Percentiles rank a stretch among this genome's conserved stretches.
Conservation (phyloP, 2,113 vertebrate genomes). For the Limnothrissa miodon region DNA sequence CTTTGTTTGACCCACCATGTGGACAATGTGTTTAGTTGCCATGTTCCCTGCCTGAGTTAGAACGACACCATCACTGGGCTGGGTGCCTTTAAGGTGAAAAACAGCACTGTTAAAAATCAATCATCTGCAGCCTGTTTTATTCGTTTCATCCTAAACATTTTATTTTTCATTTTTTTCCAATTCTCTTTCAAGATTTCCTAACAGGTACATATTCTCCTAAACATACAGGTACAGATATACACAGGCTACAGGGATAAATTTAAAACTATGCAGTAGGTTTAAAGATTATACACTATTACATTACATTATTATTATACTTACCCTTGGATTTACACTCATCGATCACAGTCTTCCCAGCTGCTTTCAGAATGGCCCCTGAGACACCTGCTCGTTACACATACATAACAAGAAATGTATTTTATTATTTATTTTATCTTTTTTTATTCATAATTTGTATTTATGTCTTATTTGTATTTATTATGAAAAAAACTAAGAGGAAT, state of each 20-base stretch:
- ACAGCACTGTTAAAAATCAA: not conserved
- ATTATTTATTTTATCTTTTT: too few species aligned
- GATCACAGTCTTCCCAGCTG: constrained; percentile 51
- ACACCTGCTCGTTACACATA: constrained; percentile 45
- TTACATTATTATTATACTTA: constrained; percentile 37
- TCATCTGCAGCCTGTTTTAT: too few species aligned
- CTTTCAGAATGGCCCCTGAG: constrained; percentile 59
- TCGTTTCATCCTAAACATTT: too few species aligned
- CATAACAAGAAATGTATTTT: not conserved
- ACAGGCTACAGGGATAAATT: too few species aligned
- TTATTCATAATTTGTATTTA: too few species aligned
- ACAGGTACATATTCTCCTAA: too few species aligned
- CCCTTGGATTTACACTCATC: constrained; percentile 55
- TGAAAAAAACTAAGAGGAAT: not conserved
- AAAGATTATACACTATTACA: too few species aligned
- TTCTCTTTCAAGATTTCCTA: too few species aligned
- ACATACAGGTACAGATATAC: too few species aligned
- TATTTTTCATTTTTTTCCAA: too few species aligned
- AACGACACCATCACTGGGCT: constrained; percentile 49
- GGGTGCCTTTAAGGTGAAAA: constrained; percentile 41
- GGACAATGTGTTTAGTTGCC: constrained; percentile 53
- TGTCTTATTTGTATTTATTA: too few species aligned
- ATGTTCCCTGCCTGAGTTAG: constrained; percentile 57
- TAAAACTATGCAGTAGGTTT: too few species aligned
- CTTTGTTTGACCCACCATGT: constrained; percentile 58